Conservation (phyloP, 2,888 invertebrate genomes). For the Pheosia gnoma region DNA sequence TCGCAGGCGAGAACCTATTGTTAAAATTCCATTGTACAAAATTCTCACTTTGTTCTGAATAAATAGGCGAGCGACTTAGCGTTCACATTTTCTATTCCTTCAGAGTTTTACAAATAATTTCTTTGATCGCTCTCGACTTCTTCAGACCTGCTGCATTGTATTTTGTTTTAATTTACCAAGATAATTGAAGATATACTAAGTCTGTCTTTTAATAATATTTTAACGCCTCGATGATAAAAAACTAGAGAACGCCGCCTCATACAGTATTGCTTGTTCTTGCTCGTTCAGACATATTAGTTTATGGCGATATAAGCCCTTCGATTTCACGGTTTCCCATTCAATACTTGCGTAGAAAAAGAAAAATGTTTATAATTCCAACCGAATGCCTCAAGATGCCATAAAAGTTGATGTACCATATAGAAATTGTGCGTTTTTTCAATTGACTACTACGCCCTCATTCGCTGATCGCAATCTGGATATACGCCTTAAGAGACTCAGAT, state of each 20-base stretch:
- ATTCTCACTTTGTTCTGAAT: conserved; percentile 21
- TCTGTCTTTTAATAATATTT: too few relatives aligned
- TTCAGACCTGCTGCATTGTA: conserved; percentile 8
- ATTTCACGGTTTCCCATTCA: not conserved
- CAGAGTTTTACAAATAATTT: conserved; percentile 14
- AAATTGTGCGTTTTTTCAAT: conserved; percentile 11
- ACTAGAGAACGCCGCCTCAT: not conserved
- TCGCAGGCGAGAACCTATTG: conserved; percentile 2
- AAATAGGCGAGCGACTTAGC: conserved; percentile 18
- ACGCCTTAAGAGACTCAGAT: conserved; percentile 32
- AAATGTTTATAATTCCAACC: conserved; percentile 19
- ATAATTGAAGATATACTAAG: too few relatives aligned
- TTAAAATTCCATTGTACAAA: conserved; percentile 24
- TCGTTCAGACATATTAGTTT: not conserved
- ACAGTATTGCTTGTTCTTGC: not conserved
- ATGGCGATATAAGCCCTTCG: not conserved
- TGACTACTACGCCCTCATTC: conserved; percentile 8
- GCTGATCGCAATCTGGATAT: conserved; percentile 19
- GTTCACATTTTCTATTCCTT: conserved; percentile 17
- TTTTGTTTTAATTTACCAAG: too few relatives aligned
- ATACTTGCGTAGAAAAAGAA: conserved; percentile 21
- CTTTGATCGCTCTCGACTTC: conserved; percentile 15
- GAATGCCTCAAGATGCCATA: conserved; percentile 15
- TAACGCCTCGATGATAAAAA: too few relatives aligned
- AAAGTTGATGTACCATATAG: conserved; percentile 24